phyloP scores from a whole-genome alignment of 2,888 invertebrate species.

The Lumbricus terrestris region DNA sequence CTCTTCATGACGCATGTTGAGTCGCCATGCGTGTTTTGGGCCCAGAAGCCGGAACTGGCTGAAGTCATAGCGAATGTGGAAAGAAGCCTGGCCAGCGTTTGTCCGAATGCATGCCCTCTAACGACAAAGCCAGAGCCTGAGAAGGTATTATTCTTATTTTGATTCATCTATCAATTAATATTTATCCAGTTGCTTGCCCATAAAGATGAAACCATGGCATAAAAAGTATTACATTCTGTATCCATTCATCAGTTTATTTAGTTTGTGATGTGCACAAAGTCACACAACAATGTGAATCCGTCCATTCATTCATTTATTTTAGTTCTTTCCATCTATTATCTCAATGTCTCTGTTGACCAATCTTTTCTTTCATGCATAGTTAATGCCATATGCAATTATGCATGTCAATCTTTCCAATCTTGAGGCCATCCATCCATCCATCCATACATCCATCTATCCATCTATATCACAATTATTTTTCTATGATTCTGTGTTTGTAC shows the following conservation, averaged over 20 bases:
- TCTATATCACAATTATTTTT: not conserved
- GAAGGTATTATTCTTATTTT: not conserved
- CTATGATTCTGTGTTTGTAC: not conserved
- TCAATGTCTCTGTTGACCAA: not conserved
- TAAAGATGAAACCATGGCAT: not conserved
- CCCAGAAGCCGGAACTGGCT: not conserved
- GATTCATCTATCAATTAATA: not conserved
- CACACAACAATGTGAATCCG: not conserved
- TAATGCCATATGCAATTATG: not conserved
- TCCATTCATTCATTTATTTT: not conserved
- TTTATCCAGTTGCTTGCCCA: not conserved
- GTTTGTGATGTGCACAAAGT: not conserved
- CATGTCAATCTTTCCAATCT: not conserved
- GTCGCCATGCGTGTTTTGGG: not conserved
- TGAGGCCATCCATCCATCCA: not conserved
- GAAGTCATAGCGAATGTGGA: not conserved
- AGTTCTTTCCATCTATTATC: not conserved
- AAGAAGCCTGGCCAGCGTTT: not conserved
- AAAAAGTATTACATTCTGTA: not conserved
- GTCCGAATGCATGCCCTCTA: not conserved
- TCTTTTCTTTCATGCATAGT: not conserved
- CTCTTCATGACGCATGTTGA: conserved; percentile 5
- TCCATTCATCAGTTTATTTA: not conserved
- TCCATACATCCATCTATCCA: not conserved
- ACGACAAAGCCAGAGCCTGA: not conserved